A percentile compares a stretch with the other conserved stretches of the same genome.
phyloP scores from a whole-genome alignment of 2,113 vertebrate species.

The Stigmatopora argus region DNA sequence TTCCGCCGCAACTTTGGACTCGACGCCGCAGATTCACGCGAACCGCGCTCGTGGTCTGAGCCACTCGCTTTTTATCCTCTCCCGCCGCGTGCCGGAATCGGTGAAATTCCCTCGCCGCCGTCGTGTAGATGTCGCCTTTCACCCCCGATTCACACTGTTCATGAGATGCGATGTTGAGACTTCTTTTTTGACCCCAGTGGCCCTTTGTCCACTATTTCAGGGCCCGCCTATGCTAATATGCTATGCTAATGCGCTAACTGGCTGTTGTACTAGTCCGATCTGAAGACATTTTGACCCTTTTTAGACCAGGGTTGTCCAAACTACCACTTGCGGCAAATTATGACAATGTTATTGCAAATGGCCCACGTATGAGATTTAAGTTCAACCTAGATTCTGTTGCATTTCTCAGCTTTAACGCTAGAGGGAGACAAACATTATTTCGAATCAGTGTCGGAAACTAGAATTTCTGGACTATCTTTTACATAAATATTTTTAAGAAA shows the following conservation, averaged over 20 bases:
- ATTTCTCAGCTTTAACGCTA: too few relatives aligned
- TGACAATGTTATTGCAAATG: too few relatives aligned
- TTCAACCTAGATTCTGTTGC: too few relatives aligned
- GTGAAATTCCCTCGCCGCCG: constrained; percentile 67
- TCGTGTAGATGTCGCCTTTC: constrained; percentile 62
- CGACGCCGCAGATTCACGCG: constrained; percentile 42
- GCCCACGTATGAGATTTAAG: too few relatives aligned
- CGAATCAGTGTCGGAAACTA: too few relatives aligned
- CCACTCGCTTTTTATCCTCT: constrained; percentile 65
- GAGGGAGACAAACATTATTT: too few relatives aligned
- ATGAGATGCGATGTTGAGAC: constrained; percentile 54
- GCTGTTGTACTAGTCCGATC: neutral
- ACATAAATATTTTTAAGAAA: too few relatives aligned
- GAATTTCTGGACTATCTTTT: too few relatives aligned
- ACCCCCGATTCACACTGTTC: constrained; percentile 64
- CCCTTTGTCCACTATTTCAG: constrained; percentile 62
- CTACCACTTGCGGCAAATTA: too few relatives aligned
- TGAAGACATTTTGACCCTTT: neutral
- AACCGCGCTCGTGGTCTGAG: constrained; percentile 66
- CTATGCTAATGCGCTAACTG: neutral
- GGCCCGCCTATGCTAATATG: constrained; percentile 41
- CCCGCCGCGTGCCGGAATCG: constrained; percentile 74
- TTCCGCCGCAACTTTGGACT: constrained; percentile 64
- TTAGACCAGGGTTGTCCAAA: neutral
- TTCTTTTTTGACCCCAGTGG: constrained; percentile 34